phyloP scores from a whole-genome alignment of 2,113 vertebrate species.

The Trochalopteron elliotii region DNA sequence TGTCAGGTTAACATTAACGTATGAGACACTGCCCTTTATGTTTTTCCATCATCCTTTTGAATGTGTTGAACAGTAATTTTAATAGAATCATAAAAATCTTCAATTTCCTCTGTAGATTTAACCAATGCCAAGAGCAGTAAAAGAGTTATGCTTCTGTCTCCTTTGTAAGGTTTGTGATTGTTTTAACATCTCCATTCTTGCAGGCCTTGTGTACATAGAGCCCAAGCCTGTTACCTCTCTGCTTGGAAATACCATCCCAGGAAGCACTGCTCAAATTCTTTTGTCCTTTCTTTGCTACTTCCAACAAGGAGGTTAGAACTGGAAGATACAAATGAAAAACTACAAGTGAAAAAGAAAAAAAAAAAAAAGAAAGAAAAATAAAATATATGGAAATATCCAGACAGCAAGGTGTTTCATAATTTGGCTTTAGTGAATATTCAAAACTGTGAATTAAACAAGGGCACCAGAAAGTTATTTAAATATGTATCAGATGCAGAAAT shows the following conservation, averaged over 20 bases:
- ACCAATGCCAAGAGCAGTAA: conserved; percentile 35
- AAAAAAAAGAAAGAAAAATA: no score
- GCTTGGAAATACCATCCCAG: background rate
- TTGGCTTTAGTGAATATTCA: conserved; percentile 15
- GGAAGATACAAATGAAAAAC: background rate
- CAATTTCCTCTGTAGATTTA: conserved; percentile 58
- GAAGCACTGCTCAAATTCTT: background rate
- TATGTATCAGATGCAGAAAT: conserved; percentile 1
- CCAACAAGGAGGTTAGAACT: background rate
- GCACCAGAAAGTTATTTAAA: conserved; percentile 23
- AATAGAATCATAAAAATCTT: conserved; percentile 65
- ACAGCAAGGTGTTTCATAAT: background rate
- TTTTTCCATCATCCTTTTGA: conserved; percentile 8
- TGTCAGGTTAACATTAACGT: conserved; percentile 18
- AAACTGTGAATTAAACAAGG: conserved; percentile 15
- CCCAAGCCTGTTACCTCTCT: background rate
- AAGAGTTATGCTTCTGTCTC: conserved; percentile 11
- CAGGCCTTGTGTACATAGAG: background rate
- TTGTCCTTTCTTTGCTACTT: background rate
- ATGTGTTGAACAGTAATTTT: conserved; percentile 38
- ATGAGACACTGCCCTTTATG: conserved; percentile 57
- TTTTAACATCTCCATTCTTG: conserved; percentile 15
- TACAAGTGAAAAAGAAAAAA: background rate
- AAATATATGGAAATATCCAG: background rate
- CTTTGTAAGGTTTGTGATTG: background rate